These are phyloP conservation scores for Arothron firmamentum DNA, from an alignment of 2,113 vertebrate genomes.

Conservation along the genomic window DNA sequence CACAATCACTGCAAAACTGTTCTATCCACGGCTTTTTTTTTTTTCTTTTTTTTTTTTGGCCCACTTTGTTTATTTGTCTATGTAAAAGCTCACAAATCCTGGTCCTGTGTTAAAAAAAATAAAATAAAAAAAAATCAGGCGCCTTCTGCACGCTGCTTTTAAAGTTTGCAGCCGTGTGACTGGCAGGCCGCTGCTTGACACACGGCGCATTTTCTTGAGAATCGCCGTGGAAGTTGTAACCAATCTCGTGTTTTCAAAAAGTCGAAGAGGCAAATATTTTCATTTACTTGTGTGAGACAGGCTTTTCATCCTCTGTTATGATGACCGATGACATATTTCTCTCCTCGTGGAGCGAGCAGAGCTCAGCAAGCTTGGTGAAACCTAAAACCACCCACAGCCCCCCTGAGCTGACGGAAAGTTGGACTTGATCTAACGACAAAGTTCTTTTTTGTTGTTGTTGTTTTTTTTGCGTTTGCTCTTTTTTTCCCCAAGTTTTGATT, in stretches of 20 bases:
- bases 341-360: constrained; percentile 27
- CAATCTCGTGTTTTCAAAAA: constrained; percentile 46
- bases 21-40: constrained; percentile 4
- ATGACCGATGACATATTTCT: constrained; percentile 59
- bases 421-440: constrained; percentile 18
- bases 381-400: constrained; percentile 31
- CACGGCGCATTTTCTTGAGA: constrained; percentile 44
- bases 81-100: background rate
- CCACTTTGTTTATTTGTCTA: constrained; percentile 15
- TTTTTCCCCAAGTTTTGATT: background rate
- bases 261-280: constrained; percentile 44
- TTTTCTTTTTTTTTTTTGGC: constrained; percentile 3
- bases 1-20: constrained; percentile 37
- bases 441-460: no score
- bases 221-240: constrained; percentile 29
- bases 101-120: background rate
- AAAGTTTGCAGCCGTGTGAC: constrained; percentile 27
- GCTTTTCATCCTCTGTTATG: constrained; percentile 54
- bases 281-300: constrained; percentile 49
- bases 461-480: no score
- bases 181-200: constrained; percentile 44
- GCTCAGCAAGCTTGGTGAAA: constrained; percentile 44
- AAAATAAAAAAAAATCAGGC: background rate
- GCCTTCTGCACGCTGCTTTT: background rate
- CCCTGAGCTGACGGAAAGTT: constrained; percentile 17